A percentile compares a stretch with the other conserved stretches of the same genome.
Conservation (phyloP, 2,888 invertebrate genomes). For the Phengaris alcon region DNA sequence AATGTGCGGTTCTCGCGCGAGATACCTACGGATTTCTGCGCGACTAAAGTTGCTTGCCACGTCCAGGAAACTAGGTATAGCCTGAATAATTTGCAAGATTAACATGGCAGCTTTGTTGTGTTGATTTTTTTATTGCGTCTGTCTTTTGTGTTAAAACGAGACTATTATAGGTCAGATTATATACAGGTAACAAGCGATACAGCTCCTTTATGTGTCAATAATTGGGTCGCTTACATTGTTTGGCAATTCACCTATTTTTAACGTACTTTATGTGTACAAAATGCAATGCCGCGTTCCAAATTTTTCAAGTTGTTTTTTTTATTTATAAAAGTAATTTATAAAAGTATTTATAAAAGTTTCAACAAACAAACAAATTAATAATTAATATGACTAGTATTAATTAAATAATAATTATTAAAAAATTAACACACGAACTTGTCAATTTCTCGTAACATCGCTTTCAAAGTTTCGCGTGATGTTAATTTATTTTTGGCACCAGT, state of each 20-base stretch:
- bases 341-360: no score
- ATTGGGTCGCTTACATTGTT: conserved; percentile 1
- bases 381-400: no score
- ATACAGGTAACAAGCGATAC: not conserved
- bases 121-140: not conserved
- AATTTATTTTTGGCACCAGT: conserved; percentile 8
- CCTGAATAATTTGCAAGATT: not conserved
- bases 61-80: no score
- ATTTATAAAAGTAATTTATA: no score
- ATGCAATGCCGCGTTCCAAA: not conserved
- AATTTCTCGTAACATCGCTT: conserved; percentile 28
- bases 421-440: not conserved
- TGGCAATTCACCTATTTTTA: not conserved
- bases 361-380: no score
- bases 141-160: not conserved
- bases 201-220: not conserved
- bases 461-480: conserved; percentile 31
- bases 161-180: not conserved
- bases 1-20: no score
- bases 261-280: not conserved
- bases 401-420: no score
- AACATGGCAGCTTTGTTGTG: not conserved
- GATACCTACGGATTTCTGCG: no score
- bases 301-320: not conserved
- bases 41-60: no score